Evolutionary conservation across 1,140 invertebrate genomes (phyloP), one percentile per base, ranked within the genome.

Genomic region (Neotoxoptera formosana): DNA sequence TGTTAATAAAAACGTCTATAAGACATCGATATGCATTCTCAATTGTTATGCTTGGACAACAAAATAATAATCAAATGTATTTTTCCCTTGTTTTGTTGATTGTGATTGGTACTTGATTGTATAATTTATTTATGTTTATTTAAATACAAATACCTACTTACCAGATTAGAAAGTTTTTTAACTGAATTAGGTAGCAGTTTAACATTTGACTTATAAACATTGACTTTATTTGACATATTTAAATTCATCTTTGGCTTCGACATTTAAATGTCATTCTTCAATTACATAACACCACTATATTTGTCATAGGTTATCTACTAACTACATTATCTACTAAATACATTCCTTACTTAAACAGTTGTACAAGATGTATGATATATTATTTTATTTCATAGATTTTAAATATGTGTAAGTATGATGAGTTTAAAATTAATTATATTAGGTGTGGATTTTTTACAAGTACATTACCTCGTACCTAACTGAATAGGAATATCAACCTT

Each of bases 201-300:
- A 34, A 36, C 20, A 41, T 36, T 83, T 84, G 36, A 45, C 83
- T 41, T 45, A 84, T 3, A 2, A 41, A 41, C 41, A 41, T 41
- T 41, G 41, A 41, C 41, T 41, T 41, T 41, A 41, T 41, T 41
- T 41, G 41, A 41, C 41, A 14, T 45, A 30, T 84, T 84, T 84
- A 23, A 84, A 84, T 45, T 84, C 23, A 45, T 84, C 41, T 84
- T 84, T 41, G 41, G 23, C 21, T 41, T 30, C 2, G 34, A 83
- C 34, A 83, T 83, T 84, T 84, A 41, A 84, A 84, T 84, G 41
- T 84, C 60, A 76, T 76, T 76, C 60, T 76, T 76, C n/a, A 41
- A 84, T 84, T 84, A 25, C 83, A 84, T 84, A 84, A 84, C 23
- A 25, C 34, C 34, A 34, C 20, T 83, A 36, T 83, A 36, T 21